Base-by-base conservation (phyloP, 2,888 invertebrate genomes). In the Dicyrtoma fusca region DNA sequence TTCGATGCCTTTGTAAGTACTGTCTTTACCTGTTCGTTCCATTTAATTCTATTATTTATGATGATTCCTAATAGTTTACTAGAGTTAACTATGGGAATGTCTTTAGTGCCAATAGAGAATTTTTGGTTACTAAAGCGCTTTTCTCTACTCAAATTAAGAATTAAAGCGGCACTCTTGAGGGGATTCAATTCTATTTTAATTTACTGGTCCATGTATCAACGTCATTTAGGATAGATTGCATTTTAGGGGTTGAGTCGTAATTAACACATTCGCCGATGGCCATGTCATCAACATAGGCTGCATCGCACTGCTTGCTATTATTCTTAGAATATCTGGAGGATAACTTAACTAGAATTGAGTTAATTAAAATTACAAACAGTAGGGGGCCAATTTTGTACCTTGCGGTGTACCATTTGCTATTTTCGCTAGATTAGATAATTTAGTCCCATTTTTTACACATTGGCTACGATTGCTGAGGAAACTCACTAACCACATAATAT, bases 311-410 rank as follows among this genome's bases (percentile, higher is more conserved):
- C 8, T 34, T 34, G 34, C 4, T 34, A 8, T 5, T 34, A 34
- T 34, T 34, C 8, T 3, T 34, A n/a, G n/a, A n/a, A n/a, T n/a
- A n/a, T n/a, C n/a, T n/a, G n/a, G n/a, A n/a, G 34, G 25, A 26
- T 3, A 59, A 8, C 17, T 26, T 26, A 8, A 5, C 34, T 1
- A 61, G 14, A n/a, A 42, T 1, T 1, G 34, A 4, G 42, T 61
- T 61, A 2, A 61, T 61, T 3, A 61, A 10, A 17, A 61, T n/a
- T 14, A 66, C 21, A 19, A 66, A 66, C 8, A 53, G 44, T 1
- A 17, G 1, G 68, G 68, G 23, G 68, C 68, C 17, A 59, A 19
- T 59, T 68, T 68, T 3, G 68, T 59, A 14, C 61, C 61, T 17
- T 34, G 61, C 1, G 61, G 61, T n/a, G 34, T 61, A 8, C 61